Evolutionary conservation across 2,888 invertebrate genomes (phyloP).

Genomic region (Xanthorhoe designata): DNA sequence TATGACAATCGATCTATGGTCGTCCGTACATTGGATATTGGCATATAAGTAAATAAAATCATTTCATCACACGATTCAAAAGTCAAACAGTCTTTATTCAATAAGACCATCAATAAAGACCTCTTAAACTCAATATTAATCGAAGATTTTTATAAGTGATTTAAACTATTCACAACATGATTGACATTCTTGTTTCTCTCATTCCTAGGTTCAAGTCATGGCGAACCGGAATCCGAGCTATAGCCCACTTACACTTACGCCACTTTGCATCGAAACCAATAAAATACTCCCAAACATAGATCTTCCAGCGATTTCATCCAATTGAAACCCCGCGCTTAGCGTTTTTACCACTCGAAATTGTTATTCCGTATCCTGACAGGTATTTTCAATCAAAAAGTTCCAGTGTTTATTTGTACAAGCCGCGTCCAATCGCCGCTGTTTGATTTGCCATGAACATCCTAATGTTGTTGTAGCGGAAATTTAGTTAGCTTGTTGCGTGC

Average conservation of each 20-base stretch:
- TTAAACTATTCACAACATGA: neutral
- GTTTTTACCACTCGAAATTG: slow-evolving; percentile 56
- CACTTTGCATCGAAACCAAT: slow-evolving; percentile 41
- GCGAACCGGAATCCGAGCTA: neutral
- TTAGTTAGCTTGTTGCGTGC: slow-evolving; percentile 35
- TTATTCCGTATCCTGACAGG: slow-evolving; percentile 52
- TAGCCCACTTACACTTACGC: neutral
- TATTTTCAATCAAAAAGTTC: slow-evolving; percentile 53
- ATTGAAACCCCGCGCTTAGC: slow-evolving; percentile 60
- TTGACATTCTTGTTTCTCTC: neutral
- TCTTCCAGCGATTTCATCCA: slow-evolving; percentile 54
- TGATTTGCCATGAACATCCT: slow-evolving; percentile 42
- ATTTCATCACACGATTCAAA: too few species aligned
- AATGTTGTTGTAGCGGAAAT: slow-evolving; percentile 36
- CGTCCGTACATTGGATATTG: too few species aligned
- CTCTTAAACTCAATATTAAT: too few species aligned
- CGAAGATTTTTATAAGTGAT: neutral
- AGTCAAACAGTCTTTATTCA: too few species aligned
- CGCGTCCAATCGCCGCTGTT: slow-evolving; percentile 41
- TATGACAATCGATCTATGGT: too few species aligned
- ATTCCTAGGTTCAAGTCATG: neutral
- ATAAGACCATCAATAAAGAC: too few species aligned
- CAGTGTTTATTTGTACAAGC: slow-evolving; percentile 46
- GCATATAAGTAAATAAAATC: too few species aligned
- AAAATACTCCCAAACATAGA: slow-evolving; percentile 51